Conservation (phyloP, 2,113 vertebrate species). For the Cyanoramphus novaezelandiae region DNA sequence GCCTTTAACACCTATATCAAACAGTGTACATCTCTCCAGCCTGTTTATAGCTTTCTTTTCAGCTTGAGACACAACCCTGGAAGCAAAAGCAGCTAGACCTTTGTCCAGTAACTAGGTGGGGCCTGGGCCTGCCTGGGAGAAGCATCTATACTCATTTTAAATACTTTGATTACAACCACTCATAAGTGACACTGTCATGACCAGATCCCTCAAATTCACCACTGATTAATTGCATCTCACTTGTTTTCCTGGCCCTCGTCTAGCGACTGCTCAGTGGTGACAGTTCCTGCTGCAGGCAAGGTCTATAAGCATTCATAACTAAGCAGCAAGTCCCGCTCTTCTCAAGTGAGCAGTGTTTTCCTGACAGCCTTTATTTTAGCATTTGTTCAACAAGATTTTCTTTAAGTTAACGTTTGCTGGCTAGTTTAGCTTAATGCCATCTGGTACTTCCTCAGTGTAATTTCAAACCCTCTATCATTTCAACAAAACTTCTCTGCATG, state of each 20-base stretch:
- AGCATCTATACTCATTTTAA: neutral
- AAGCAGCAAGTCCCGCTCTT: neutral
- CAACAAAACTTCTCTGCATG: neutral
- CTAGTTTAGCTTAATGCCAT: neutral
- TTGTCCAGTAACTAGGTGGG: neutral
- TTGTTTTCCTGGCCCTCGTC: neutral
- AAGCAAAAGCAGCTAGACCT: neutral
- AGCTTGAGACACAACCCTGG: neutral
- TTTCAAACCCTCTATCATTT: neutral
- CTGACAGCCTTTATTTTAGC: neutral
- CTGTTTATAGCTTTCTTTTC: neutral
- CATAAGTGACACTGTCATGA: neutral
- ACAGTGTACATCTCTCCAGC: neutral
- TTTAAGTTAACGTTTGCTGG: neutral
- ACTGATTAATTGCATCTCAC: neutral
- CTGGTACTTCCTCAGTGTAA: neutral
- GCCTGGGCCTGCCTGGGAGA: neutral
- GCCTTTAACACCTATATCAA: neutral
- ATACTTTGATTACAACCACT: neutral
- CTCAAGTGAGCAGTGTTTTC: neutral
- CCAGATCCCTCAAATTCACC: neutral
- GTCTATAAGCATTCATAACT: neutral
- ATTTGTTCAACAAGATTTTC: neutral
- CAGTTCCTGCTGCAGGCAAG: neutral
- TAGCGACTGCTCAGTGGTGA: neutral